Evolutionary conservation across 2,797 vertebrate species (phyloP).

Genomic region (Schizopygopsis pylzovi): DNA sequence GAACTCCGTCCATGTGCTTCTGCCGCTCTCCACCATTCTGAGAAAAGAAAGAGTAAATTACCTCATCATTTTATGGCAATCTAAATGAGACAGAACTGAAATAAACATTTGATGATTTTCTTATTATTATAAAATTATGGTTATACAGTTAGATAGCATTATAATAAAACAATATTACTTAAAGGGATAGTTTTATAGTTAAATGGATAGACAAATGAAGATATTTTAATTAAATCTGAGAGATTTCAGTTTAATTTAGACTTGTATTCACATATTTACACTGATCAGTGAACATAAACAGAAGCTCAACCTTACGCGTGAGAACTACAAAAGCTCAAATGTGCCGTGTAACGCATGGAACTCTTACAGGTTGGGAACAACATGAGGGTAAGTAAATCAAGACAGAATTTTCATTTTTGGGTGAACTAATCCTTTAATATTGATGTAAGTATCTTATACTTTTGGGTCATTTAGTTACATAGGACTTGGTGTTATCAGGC

Average conservation of each 20-base stretch:
- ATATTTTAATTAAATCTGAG: neutral
- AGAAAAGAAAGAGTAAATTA: conserved; percentile 48
- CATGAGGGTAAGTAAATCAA: too few species aligned
- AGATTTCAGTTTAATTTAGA: neutral
- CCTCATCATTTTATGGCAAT: neutral
- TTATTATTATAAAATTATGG: neutral
- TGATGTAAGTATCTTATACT: neutral
- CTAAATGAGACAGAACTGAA: neutral
- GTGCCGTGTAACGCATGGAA: neutral
- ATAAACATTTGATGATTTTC: neutral
- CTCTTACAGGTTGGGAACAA: too few species aligned
- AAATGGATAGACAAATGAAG: neutral
- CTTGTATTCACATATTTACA: neutral
- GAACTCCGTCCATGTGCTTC: conserved; percentile 87
- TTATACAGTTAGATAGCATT: neutral
- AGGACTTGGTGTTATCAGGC: neutral
- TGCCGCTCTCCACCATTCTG: conserved; percentile 95
- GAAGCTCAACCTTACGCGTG: neutral
- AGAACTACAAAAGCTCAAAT: neutral
- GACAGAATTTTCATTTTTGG: too few species aligned
- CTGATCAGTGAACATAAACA: neutral
- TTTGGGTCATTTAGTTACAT: neutral
- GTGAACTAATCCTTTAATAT: neutral
- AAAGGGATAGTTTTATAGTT: neutral
- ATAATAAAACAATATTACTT: neutral